phyloP scores from a whole-genome alignment of 2,113 vertebrate species.

The Athene cunicularia region DNA sequence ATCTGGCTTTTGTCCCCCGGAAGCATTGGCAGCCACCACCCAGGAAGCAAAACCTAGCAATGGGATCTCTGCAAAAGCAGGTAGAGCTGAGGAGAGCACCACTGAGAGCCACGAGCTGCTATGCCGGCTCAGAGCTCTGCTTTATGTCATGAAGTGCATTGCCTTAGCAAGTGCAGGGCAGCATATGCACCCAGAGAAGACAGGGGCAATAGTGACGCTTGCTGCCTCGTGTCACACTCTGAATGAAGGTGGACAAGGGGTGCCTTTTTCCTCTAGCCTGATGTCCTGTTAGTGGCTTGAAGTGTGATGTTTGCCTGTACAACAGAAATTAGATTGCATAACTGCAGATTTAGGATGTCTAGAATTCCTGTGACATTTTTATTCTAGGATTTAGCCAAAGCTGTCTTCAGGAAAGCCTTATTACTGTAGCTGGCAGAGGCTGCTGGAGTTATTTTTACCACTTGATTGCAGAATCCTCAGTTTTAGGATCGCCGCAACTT shows the following conservation, averaged over 20 bases:
- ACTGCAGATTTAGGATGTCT: conserved; percentile 7
- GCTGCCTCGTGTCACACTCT: background rate
- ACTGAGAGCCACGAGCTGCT: background rate
- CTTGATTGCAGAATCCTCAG: conserved; percentile 24
- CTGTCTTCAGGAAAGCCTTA: conserved; percentile 7
- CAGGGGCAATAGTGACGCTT: background rate
- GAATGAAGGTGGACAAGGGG: background rate
- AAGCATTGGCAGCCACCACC: conserved; percentile 23
- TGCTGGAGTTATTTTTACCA: conserved; percentile 13
- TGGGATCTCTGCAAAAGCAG: conserved; percentile 10
- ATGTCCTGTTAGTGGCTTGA: background rate
- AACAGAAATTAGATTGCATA: conserved; percentile 27
- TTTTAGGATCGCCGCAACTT: background rate
- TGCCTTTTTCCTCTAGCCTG: background rate
- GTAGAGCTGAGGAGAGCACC: background rate
- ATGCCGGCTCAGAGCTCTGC: background rate
- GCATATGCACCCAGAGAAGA: background rate
- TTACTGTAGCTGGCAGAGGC: conserved; percentile 39
- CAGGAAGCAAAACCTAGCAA: conserved; percentile 17
- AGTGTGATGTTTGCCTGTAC: background rate
- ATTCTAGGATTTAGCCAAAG: conserved; percentile 36
- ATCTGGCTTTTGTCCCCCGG: conserved; percentile 20
- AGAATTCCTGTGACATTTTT: conserved; percentile 30
- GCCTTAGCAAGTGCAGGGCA: background rate
- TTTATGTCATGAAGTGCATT: accelerated